Evolutionary conservation across 30 jellyfish, hydroid and myxozoan species (phyloP), one percentile per base, ranked within the genome.

Genomic region (Hydractinia symbiolongicarpus): DNA sequence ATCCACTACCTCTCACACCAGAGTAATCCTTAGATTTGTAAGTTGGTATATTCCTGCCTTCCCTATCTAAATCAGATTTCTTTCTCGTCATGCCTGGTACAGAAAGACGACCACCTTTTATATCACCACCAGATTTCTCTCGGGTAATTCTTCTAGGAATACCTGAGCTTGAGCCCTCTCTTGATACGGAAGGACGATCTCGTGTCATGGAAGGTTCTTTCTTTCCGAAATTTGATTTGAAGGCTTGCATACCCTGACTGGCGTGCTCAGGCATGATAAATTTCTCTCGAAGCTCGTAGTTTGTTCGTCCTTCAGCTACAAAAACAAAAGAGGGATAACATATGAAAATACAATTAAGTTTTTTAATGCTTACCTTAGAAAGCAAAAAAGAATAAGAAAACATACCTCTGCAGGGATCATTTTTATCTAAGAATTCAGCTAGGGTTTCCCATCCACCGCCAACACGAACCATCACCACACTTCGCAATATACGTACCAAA

Each of bases 371-470:
- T 30, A 16, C 54, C 13, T 68, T 9, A 5, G 9, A 15, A 19
- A 7, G 53, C 5, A n/a, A 55, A 6, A 11, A 15, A 53, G 19
- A 7, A 51, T 50, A 7, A 6, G 76, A 10, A 10, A 13, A 72
- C 81, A 6, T 81, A 90, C 97, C 97, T 73, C 96, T 79, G 90
- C 98, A 92, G 20, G 98, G 98, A 83, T 92, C 98, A 64, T 92
- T 83, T 84, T 86, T 92, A 69, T 72, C 50, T 79, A 92, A 80
- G 90, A 80, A 92, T 19, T 86, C 96, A 64, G 71, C 84, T 54
- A 92, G 69, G 10, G 92, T 86, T 73, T 92, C 98, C 98, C 98
- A 92, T 4, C 98, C 98, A 16, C 98, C 98, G 44, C 98, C 98
- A 77, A 92, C 98, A 4, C 98, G 89, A 15, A 92, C 98, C 98